A percentile compares a stretch with the other conserved stretches of the same genome.
phyloP scores from a whole-genome alignment of 1,140 invertebrate species.

The Phocides pigmalion region DNA sequence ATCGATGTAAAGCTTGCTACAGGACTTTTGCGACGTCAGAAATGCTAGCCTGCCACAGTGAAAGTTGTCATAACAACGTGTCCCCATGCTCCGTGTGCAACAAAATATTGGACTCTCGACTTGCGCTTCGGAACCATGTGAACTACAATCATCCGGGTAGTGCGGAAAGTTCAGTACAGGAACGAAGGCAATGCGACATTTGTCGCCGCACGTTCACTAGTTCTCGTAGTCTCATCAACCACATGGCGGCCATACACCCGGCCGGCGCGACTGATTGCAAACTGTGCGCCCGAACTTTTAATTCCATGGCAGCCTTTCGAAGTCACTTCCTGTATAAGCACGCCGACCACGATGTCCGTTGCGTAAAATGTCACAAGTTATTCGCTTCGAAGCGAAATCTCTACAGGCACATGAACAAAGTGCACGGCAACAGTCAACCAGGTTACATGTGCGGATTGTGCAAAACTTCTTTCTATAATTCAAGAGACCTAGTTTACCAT shows the following conservation, averaged over 20 bases:
- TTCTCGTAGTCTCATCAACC: conserved; percentile 52
- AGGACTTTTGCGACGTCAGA: conserved; percentile 51
- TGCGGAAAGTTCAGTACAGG: conserved; percentile 39
- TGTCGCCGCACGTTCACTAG: conserved; percentile 58
- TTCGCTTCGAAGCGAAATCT: conserved; percentile 45
- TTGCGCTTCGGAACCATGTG: conserved; percentile 61
- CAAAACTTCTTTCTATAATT: conserved; percentile 19
- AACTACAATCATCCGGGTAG: conserved; percentile 61
- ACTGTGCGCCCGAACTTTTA: conserved; percentile 52
- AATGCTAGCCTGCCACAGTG: conserved; percentile 42
- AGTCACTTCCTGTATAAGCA: conserved; percentile 61
- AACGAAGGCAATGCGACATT: conserved; percentile 43
- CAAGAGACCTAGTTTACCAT: conserved; percentile 35
- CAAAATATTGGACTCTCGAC: conserved; percentile 53
- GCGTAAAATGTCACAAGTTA: conserved; percentile 52
- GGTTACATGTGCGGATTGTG: conserved; percentile 37
- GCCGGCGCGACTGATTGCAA: conserved; percentile 47
- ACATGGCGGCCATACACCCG: conserved; percentile 54
- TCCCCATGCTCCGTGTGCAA: conserved; percentile 52
- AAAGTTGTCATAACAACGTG: conserved; percentile 45
- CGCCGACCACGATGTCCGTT: conserved; percentile 42
- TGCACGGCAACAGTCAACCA: conserved; percentile 38
- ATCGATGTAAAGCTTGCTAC: conserved; percentile 62
- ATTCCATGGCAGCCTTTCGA: conserved; percentile 50
- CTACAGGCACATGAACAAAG: conserved; percentile 46